Conservation (phyloP, 2,113 vertebrate genomes). For the Panurus biarmicus region DNA sequence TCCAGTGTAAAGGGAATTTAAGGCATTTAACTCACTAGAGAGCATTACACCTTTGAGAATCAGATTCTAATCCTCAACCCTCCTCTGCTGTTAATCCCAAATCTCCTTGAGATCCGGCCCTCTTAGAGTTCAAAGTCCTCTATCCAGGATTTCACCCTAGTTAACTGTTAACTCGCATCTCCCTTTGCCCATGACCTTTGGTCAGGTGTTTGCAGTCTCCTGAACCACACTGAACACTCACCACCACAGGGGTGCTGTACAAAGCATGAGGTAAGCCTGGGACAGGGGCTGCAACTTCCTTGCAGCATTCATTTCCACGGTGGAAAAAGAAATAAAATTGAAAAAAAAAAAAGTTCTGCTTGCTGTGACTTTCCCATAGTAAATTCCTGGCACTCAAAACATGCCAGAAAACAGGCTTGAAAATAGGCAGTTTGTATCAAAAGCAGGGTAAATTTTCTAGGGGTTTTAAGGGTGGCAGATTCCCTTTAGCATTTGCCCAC, state of each 20-base stretch:
- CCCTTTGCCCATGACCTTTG: background rate
- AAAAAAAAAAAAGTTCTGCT: background rate
- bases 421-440: background rate
- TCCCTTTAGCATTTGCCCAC: background rate
- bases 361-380: background rate
- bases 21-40: background rate
- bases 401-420: background rate
- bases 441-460: background rate
- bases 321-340: background rate
- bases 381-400: background rate
- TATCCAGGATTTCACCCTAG: background rate
- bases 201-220: background rate
- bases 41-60: background rate
- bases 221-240: background rate
- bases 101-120: background rate
- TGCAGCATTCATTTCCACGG: background rate
- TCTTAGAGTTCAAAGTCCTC: constrained; percentile 5
- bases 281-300: background rate
- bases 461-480: background rate
- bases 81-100: background rate
- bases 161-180: constrained; percentile 24
- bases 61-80: background rate
- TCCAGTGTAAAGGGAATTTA: background rate
- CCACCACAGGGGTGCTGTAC: background rate
- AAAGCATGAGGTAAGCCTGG: background rate